Base-by-base conservation (phyloP, 2,888 invertebrate genomes). In the Andrena haemorrhoa region DNA sequence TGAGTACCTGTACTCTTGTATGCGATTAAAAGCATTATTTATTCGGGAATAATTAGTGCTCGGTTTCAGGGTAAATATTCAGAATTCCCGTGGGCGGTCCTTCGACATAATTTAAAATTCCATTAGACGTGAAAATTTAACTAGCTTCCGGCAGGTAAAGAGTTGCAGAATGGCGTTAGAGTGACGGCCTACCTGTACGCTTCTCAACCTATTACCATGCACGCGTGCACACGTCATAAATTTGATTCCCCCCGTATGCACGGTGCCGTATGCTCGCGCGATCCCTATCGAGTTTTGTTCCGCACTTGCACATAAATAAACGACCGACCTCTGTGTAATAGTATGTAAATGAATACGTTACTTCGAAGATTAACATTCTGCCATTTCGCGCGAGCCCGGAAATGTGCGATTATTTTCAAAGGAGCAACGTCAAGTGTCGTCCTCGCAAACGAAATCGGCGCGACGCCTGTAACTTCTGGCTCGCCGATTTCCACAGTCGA, bases 291-390 rank as follows among this genome's bases (percentile, higher is more conserved):
- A 47, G 58, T n/a, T 60, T 49, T 35, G n/a, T 51, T 41, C 10
- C 47, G 12, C 16, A 20, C 16, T 41, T 8, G 26, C 70, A 51
- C 41, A 4, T 70, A 61, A 71, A 79, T 66, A 35, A 26, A 70
- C 51, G 29, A 51, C 49, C n/a, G n/a, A 29, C 7, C 35, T 23
- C 51, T 53, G 8, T 33, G 33, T 41, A 41, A 41, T 47, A 23
- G 23, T 23, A 53, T 60, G 61, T 29, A 51, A 76, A 63, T 79
- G 68, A 76, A 76, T 68, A 53, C 41, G 29, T 47, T 60, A 79
- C 71, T 79, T n/a, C 12, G 35, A 49, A 68, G 26, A 26, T 53
- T 53, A 77, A 68, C 63, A 29, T 63, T 53, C 23, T 53, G 47
- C 12, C 61, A 20, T 69, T 63, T 23, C 20, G n/a, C 8, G 16